phyloP scores from a whole-genome alignment of 2,888 invertebrate genomes.

The Teleiodes luculella region DNA sequence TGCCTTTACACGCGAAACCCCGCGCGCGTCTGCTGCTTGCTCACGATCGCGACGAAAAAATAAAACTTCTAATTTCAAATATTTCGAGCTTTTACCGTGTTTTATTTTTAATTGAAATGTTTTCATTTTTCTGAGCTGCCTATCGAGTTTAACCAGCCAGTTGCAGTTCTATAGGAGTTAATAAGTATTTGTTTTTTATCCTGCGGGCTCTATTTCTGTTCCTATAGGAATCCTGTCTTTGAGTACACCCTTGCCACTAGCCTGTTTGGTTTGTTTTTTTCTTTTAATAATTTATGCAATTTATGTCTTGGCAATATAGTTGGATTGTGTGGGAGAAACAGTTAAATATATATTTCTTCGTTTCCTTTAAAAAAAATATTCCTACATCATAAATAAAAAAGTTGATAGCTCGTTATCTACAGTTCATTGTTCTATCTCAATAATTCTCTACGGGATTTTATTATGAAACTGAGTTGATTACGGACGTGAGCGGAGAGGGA shows the following conservation, averaged over 20 bases:
- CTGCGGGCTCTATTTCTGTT: conserved; percentile 8
- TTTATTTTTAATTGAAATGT: conserved; percentile 34
- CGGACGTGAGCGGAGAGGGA: conserved; percentile 14
- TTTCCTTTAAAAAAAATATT: too few relatives aligned
- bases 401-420: neutral
- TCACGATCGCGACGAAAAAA: conserved; percentile 15
- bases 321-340: neutral
- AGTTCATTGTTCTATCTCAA: neutral
- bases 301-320: neutral
- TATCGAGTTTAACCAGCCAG: conserved; percentile 33
- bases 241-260: neutral
- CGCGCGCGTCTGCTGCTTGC: conserved; percentile 45
- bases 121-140: conserved; percentile 35
- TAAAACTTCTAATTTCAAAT: conserved; percentile 21
- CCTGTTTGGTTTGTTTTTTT: conserved; percentile 11
- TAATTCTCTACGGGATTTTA: conserved; percentile 2
- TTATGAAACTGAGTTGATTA: conserved; percentile 13
- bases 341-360: too few relatives aligned
- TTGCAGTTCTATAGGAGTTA: conserved; percentile 39
- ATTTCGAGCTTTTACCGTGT: conserved; percentile 31
- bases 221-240: conserved; percentile 9
- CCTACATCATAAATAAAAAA: neutral
- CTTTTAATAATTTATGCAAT: neutral
- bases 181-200: conserved; percentile 14
- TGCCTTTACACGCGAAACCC: conserved; percentile 56